Evolutionary conservation across 2,113 vertebrate genomes (phyloP).

Genomic region (Bombycilla garrulus): DNA sequence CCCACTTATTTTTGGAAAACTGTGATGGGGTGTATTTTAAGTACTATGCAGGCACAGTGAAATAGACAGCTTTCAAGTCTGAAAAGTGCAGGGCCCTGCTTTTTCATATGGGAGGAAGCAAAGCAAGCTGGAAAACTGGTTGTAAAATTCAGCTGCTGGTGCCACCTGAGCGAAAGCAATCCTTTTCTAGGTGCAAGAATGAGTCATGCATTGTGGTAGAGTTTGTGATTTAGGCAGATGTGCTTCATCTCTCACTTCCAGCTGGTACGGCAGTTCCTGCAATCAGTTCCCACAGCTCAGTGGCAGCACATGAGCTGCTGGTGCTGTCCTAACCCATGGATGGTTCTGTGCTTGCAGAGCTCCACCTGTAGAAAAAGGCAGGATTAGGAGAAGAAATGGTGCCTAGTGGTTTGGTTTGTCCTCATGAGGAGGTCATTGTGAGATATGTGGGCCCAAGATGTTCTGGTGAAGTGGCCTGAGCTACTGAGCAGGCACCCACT

Average conservation of each 20-base stretch:
- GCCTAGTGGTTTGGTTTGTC: neutral
- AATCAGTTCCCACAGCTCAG: neutral
- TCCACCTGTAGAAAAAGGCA: neutral
- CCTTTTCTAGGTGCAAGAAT: neutral
- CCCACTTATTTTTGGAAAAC: neutral
- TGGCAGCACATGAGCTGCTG: rapidly evolving
- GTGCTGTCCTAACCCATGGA: neutral
- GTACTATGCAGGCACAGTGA: neutral
- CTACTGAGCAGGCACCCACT: neutral
- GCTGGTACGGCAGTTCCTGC: rapidly evolving
- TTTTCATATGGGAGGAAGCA: neutral
- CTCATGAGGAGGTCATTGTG: rapidly evolving
- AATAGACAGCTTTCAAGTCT: neutral
- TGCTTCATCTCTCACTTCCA: neutral
- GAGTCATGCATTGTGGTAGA: neutral
- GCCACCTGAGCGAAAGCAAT: neutral
- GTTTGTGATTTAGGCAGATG: neutral
- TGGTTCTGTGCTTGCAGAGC: neutral
- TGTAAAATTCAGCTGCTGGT: neutral
- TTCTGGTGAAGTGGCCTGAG: neutral
- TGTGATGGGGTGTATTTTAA: neutral
- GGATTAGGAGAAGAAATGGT: neutral
- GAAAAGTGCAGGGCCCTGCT: neutral
- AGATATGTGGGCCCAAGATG: neutral
- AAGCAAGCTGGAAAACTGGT: neutral